These are phyloP conservation scores for Chlorops oryzae DNA, from an alignment of 1,140 invertebrate genomes.

Conservation along the genomic window DNA sequence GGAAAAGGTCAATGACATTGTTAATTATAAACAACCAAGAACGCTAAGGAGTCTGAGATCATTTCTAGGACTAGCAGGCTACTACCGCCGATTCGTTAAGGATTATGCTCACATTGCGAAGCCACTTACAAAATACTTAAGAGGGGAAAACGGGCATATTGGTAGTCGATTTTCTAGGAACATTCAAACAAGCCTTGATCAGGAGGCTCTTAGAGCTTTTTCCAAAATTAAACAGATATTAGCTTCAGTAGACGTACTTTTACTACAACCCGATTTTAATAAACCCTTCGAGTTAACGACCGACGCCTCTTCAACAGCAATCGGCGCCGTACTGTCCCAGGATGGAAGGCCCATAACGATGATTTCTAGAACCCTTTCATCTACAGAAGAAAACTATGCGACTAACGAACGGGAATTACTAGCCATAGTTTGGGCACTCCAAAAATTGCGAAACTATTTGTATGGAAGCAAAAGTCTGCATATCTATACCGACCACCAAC, in stretches of 20 bases:
- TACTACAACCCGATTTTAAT: slow-evolving; percentile 15
- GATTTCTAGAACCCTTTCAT: slow-evolving; percentile 22
- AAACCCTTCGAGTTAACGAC: slow-evolving; percentile 19
- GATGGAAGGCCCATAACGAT: slow-evolving; percentile 15
- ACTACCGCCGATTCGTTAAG: too few species aligned
- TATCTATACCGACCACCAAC: slow-evolving; percentile 28
- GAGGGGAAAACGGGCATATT: too few species aligned
- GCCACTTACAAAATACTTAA: background rate
- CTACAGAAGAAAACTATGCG: slow-evolving; percentile 44
- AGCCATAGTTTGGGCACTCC: slow-evolving; percentile 11
- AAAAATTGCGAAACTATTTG: slow-evolving; percentile 25
- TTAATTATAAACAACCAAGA: slow-evolving; percentile 10
- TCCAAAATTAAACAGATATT: slow-evolving; percentile 43
- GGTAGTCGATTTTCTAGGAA: too few species aligned
- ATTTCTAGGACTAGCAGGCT: too few species aligned
- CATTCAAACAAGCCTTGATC: slow-evolving; percentile 2
- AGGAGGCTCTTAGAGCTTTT: slow-evolving; percentile 32
- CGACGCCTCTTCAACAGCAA: slow-evolving; percentile 12
- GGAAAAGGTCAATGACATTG: slow-evolving; percentile 19
- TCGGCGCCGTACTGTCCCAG: slow-evolving; percentile 19
- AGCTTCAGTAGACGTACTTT: slow-evolving; percentile 41
- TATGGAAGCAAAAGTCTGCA: slow-evolving; percentile 46
- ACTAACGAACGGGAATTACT: slow-evolving; percentile 30
- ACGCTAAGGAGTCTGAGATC: too few species aligned
- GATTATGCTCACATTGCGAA: background rate